These are phyloP conservation scores for Chironex yamaguchii DNA, from an alignment of 30 jellyfish, hydroid and myxozoan species.

Conservation along the genomic window DNA sequence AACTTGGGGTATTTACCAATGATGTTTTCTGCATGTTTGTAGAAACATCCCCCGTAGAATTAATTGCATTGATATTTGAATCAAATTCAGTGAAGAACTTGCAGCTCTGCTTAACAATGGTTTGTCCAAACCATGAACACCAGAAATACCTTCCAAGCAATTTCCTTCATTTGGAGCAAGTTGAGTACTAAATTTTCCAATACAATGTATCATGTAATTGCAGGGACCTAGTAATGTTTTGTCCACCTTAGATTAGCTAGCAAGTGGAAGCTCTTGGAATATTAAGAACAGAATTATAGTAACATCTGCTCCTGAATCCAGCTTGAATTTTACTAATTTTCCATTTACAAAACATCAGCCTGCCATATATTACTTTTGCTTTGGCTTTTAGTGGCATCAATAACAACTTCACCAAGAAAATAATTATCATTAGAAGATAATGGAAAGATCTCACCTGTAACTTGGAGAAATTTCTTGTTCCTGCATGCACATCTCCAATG, in stretches of 20 bases:
- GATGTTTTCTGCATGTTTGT: too few species aligned
- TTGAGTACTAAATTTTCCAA: too few species aligned
- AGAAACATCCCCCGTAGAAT: too few species aligned
- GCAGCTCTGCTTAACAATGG: too few species aligned
- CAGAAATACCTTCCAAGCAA: too few species aligned
- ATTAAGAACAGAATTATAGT: neutral
- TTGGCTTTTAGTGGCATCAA: neutral
- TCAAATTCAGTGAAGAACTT: too few species aligned
- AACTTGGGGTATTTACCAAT: neutral
- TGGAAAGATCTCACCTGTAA: slow-evolving; percentile 11
- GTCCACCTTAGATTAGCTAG: neutral
- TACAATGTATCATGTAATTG: too few species aligned
- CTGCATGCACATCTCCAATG: too few species aligned
- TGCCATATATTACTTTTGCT: slow-evolving; percentile 4
- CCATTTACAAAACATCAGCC: slow-evolving; percentile 9
- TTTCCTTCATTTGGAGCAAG: too few species aligned
- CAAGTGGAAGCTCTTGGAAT: neutral
- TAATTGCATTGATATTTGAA: too few species aligned
- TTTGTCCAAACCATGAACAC: too few species aligned
- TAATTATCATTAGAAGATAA: neutral
- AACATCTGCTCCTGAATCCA: slow-evolving; percentile 10
- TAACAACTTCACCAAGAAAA: slow-evolving; percentile 6
- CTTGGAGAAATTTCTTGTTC: too few species aligned
- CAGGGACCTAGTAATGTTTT: neutral
- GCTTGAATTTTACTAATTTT: neutral